Conservation (phyloP, 2,797 vertebrate genomes). For the Coregonus suidteri region DNA sequence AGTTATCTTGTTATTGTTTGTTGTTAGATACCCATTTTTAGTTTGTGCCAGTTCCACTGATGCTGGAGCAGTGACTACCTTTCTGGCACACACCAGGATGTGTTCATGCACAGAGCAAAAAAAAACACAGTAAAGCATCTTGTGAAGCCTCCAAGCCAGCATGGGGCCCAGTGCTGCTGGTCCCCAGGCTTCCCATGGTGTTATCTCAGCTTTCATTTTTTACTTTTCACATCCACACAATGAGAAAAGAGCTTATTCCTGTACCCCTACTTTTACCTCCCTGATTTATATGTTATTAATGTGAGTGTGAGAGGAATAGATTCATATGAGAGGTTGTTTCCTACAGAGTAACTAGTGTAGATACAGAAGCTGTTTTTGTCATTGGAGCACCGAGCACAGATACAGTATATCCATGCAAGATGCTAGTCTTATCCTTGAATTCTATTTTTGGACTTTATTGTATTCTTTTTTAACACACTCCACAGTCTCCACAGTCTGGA, state of each 20-base stretch:
- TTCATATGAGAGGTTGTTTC: not conserved
- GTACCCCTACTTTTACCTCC: not conserved
- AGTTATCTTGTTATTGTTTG: too few species aligned
- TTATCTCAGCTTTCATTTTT: slow-evolving; percentile 57
- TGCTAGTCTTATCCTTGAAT: not conserved
- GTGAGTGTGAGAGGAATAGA: not conserved
- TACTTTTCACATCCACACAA: slow-evolving; percentile 35
- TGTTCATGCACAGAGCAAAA: slow-evolving; percentile 54
- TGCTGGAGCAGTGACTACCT: slow-evolving; percentile 32
- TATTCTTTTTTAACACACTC: slow-evolving; percentile 2
- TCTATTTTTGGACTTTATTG: not conserved
- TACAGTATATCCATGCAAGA: not conserved
- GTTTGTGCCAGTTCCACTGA: slow-evolving; percentile 46
- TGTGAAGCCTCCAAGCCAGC: slow-evolving; percentile 46
- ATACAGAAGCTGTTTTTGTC: not conserved
- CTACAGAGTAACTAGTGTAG: not conserved
- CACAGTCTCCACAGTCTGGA: slow-evolving; percentile 25
- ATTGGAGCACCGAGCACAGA: not conserved
- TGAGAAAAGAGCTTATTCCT: slow-evolving; percentile 53
- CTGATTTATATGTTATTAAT: not conserved
- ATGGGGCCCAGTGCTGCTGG: slow-evolving; percentile 41
- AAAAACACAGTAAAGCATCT: slow-evolving; percentile 48
- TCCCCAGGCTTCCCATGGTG: slow-evolving; percentile 54
- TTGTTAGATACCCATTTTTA: slow-evolving; percentile 45
- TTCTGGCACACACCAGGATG: slow-evolving; percentile 41